Percentiles rank a stretch among this genome's conserved stretches.
phyloP scores from a whole-genome alignment of 2,797 vertebrate species.

The Phalanger gymnotis region DNA sequence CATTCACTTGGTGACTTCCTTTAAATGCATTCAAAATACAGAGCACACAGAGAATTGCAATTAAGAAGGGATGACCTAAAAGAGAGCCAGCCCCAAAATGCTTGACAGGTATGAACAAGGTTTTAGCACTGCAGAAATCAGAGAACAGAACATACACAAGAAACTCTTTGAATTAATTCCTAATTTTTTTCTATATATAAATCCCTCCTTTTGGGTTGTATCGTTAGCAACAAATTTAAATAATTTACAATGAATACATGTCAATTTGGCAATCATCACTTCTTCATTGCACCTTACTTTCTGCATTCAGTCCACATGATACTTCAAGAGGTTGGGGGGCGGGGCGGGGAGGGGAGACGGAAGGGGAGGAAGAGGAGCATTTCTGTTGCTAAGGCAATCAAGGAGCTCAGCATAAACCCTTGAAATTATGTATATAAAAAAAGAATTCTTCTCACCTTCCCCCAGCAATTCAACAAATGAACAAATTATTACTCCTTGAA shows the following conservation, averaged over 20 bases:
- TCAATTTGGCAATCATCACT: constrained; percentile 82
- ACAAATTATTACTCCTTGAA: constrained; percentile 80
- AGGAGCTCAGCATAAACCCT: constrained; percentile 81
- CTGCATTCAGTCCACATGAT: constrained; percentile 65
- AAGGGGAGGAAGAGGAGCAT: constrained; percentile 29
- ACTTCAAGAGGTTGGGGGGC: constrained; percentile 79
- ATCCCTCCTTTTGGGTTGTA: constrained; percentile 69
- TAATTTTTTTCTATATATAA: constrained; percentile 74
- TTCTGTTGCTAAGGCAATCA: constrained; percentile 86
- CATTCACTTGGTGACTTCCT: constrained; percentile 72
- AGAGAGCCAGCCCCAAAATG: constrained; percentile 74
- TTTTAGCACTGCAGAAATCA: constrained; percentile 73
- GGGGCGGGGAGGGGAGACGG: too few relatives aligned
- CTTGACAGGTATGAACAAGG: constrained; percentile 73
- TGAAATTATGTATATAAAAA: constrained; percentile 77
- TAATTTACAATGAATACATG: constrained; percentile 76
- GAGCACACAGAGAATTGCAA: constrained; percentile 74
- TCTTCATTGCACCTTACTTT: constrained; percentile 82
- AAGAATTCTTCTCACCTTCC: constrained; percentile 73
- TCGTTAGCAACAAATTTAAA: constrained; percentile 64
- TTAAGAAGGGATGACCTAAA: constrained; percentile 78
- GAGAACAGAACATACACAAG: constrained; percentile 58
- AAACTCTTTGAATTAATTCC: constrained; percentile 71
- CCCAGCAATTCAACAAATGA: constrained; percentile 80
- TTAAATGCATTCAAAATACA: constrained; percentile 78